Percentiles rank a stretch among this genome's conserved stretches.
phyloP scores from a whole-genome alignment of 2,888 invertebrate genomes.

The Tetanocera ferruginea region DNA sequence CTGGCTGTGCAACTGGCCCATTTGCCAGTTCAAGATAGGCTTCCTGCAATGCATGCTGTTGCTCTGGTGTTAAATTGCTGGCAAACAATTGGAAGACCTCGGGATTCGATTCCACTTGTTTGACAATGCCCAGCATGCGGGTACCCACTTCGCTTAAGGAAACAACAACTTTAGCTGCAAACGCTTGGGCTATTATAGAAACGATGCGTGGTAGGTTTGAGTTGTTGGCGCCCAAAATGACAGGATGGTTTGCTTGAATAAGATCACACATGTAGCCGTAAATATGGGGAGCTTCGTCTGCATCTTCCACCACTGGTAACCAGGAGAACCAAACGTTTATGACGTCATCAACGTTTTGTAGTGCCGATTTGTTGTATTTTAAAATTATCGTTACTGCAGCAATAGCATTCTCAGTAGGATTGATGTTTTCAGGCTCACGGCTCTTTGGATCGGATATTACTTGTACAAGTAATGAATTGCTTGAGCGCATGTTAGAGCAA shows the following conservation, averaged over 20 bases:
- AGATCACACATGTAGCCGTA: constrained; percentile 97
- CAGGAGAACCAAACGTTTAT: constrained; percentile 92
- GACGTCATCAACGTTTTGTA: constrained; percentile 86
- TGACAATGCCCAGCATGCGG: constrained; percentile 86
- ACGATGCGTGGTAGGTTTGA: constrained; percentile 91
- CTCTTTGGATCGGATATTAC: constrained; percentile 86
- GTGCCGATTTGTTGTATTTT: constrained; percentile 86
- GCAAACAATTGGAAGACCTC: constrained; percentile 86
- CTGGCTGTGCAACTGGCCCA: constrained; percentile 51
- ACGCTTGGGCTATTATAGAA: constrained; percentile 90
- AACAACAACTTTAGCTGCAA: constrained; percentile 86
- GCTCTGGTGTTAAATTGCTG: constrained; percentile 81
- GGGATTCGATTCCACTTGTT: constrained; percentile 87
- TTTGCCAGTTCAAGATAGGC: constrained; percentile 71
- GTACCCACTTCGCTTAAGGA: constrained; percentile 80
- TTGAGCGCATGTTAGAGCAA: constrained; percentile 84
- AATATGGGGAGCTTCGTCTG: constrained; percentile 95
- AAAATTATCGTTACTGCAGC: constrained; percentile 99
- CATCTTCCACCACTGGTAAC: constrained; percentile 97
- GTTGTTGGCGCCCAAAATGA: constrained; percentile 88
- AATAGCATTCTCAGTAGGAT: constrained; percentile 98
- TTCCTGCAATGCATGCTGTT: constrained; percentile 86
- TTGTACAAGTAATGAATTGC: constrained; percentile 85
- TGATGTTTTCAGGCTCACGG: constrained; percentile 84
- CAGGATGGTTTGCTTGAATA: constrained; percentile 90